phyloP scores from a whole-genome alignment of 2,888 invertebrate species.

The Camponotus fellah region DNA sequence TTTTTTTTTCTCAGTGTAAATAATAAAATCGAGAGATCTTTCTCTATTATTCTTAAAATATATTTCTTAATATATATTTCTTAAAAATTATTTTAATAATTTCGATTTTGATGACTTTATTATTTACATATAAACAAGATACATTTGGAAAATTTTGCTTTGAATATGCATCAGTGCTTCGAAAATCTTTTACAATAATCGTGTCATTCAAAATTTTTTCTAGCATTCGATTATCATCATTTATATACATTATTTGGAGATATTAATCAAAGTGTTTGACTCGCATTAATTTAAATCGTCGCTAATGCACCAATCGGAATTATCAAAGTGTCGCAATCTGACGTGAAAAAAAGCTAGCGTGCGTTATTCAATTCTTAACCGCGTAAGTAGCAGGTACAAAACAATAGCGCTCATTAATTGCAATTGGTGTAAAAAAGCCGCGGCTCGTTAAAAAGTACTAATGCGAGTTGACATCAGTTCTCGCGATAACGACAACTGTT shows the following conservation, averaged over 20 bases:
- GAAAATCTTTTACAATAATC: not conserved
- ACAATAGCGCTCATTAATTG: conserved; percentile 37
- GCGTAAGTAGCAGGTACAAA: conserved; percentile 19
- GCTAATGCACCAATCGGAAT: not conserved
- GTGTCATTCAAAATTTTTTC: not conserved
- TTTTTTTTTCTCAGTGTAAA: too few relatives aligned
- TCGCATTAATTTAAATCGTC: conserved; percentile 13
- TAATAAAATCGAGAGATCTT: not conserved
- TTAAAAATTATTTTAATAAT: not conserved
- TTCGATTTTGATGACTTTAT: not conserved
- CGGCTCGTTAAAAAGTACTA: conserved; percentile 29
- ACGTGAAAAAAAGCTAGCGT: not conserved
- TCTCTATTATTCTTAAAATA: not conserved
- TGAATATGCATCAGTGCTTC: not conserved
- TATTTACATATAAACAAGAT: not conserved
- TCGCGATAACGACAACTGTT: conserved; percentile 19
- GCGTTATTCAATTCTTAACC: conserved; percentile 11
- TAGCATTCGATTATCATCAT: not conserved
- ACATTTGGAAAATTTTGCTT: not conserved
- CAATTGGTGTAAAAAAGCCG: conserved; percentile 17
- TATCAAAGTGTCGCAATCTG: conserved; percentile 6
- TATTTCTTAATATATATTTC: too few relatives aligned
- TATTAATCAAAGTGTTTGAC: conserved; percentile 1
- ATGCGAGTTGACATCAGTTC: conserved; percentile 28
- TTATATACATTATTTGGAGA: not conserved